Evolutionary conservation across 2,113 vertebrate species (phyloP).

Genomic region (Gobiocypris rarus): DNA sequence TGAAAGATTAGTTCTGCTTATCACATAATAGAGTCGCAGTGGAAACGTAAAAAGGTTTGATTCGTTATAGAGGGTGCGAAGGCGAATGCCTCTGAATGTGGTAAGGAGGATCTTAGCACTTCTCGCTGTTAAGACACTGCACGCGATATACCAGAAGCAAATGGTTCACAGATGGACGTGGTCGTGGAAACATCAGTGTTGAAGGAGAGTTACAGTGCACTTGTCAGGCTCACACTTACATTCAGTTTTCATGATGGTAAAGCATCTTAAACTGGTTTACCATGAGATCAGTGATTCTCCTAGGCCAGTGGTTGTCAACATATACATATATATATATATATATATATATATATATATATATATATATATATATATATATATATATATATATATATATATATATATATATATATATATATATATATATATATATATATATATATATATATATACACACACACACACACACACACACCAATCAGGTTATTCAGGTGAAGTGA

Average conservation of each 20-base stretch:
- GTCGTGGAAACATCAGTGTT: neutral
- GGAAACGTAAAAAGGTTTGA: neutral
- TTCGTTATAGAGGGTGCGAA: neutral
- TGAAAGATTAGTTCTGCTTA: constrained; percentile 7
- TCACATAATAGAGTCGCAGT: neutral
- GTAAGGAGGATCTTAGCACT: constrained; percentile 10
- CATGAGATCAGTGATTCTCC: neutral
- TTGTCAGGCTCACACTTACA: neutral
- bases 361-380: too few relatives aligned
- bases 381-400: too few relatives aligned
- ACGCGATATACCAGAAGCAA: constrained; percentile 8
- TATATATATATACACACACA: too few relatives aligned
- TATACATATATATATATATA: too few relatives aligned
- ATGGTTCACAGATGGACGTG: constrained; percentile 26
- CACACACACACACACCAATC: too few relatives aligned
- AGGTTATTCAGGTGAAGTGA: too few relatives aligned
- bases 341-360: too few relatives aligned
- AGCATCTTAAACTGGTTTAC: neutral
- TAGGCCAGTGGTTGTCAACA: neutral
- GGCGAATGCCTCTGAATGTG: constrained; percentile 14
- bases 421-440: too few relatives aligned
- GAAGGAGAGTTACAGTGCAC: neutral
- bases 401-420: too few relatives aligned
- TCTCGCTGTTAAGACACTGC: neutral
- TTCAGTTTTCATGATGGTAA: neutral